Conservation (phyloP, 1,140 invertebrate genomes). For the Atta colombica region DNA sequence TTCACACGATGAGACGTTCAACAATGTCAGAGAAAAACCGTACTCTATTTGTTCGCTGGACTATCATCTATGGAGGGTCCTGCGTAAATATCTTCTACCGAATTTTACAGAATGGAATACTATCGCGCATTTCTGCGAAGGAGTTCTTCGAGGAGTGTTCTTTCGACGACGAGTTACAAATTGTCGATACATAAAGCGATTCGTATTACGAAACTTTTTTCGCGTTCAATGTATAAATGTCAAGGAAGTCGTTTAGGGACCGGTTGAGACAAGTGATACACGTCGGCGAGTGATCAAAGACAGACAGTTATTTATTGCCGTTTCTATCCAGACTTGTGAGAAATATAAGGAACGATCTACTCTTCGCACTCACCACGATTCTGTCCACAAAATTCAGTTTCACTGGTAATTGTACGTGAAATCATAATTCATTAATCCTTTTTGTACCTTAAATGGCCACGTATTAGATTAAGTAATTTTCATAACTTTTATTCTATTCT, state of each 20-base stretch:
- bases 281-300: constrained; percentile 32
- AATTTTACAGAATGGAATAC: constrained; percentile 20
- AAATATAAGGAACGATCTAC: constrained; percentile 27
- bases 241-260: constrained; percentile 60
- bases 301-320: constrained; percentile 53
- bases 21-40: not conserved
- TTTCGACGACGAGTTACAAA: constrained; percentile 54
- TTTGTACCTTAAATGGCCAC: not conserved
- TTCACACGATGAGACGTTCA: constrained; percentile 8
- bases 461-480: not conserved
- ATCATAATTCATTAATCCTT: not conserved
- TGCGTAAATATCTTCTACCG: constrained; percentile 19
- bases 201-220: constrained; percentile 59
- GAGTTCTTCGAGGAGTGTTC: constrained; percentile 22
- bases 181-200: constrained; percentile 60
- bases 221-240: constrained; percentile 54
- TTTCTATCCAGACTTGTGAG: constrained; percentile 33
- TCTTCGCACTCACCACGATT: not conserved
- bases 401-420: constrained; percentile 27
- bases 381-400: constrained; percentile 15
- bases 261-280: constrained; percentile 55
- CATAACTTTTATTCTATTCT: not conserved
- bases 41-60: not conserved
- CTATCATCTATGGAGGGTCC: not conserved
- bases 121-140: constrained; percentile 6